phyloP scores from a whole-genome alignment of 2,113 vertebrate genomes.

The Amphiprion ocellaris region DNA sequence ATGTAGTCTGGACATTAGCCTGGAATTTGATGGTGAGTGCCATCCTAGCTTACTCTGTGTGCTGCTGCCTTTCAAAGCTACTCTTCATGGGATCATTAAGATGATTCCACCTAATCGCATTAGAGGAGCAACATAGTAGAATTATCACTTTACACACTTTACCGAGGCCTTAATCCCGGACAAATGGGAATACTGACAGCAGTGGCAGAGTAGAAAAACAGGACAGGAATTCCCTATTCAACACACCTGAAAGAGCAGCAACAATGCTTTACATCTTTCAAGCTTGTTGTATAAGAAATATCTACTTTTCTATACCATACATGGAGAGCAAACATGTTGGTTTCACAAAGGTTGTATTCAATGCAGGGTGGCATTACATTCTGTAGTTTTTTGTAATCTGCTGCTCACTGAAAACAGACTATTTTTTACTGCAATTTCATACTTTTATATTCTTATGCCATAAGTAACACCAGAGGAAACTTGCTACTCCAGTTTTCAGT shows the following conservation, averaged over 20 bases:
- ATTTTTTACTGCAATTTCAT: neutral
- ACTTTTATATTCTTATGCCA: neutral
- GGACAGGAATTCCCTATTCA: constrained; percentile 16
- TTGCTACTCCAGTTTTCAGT: constrained; percentile 1
- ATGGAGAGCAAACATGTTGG: neutral
- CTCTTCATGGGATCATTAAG: constrained; percentile 58
- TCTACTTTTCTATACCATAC: neutral
- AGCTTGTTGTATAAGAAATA: neutral
- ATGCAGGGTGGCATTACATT: neutral
- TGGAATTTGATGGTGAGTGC: constrained; percentile 22
- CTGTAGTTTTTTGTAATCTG: neutral
- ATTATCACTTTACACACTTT: constrained; percentile 56
- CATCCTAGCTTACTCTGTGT: constrained; percentile 5
- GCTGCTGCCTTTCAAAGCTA: constrained; percentile 41
- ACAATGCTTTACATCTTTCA: neutral
- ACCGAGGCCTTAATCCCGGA: constrained; percentile 62
- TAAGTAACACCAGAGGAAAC: neutral
- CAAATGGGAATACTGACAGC: constrained; percentile 52
- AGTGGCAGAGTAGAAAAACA: constrained; percentile 11
- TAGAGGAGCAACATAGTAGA: constrained; percentile 59
- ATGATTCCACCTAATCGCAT: constrained; percentile 74
- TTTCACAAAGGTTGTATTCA: neutral
- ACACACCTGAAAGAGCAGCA: constrained; percentile 27
- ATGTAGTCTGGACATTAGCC: neutral
- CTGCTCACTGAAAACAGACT: neutral